phyloP scores from a whole-genome alignment of 1,140 invertebrate genomes.

The Globodera rostochiensis region DNA sequence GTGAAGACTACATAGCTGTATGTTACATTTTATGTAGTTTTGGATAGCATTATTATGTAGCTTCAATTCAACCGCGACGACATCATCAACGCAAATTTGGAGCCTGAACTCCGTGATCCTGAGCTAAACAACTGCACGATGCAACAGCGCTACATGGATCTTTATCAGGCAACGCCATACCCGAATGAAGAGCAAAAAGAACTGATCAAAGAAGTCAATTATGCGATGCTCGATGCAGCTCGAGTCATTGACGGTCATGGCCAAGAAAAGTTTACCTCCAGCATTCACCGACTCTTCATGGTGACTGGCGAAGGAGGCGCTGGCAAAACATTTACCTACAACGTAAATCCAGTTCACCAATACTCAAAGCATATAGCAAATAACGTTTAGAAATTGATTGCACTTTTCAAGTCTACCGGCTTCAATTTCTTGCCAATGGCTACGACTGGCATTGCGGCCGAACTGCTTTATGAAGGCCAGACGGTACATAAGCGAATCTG shows the following conservation, averaged over 20 bases:
- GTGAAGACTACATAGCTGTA: neutral
- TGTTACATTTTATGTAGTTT: neutral
- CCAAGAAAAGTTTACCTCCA: neutral
- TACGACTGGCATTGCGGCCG: neutral
- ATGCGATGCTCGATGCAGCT: neutral
- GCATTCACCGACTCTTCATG: neutral
- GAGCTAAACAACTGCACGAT: neutral
- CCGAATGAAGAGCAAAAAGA: conserved; percentile 9
- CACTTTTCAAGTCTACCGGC: neutral
- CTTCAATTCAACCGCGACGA: neutral
- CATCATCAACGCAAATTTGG: neutral
- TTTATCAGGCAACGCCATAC: neutral
- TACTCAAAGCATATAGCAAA: no score
- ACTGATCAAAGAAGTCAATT: neutral
- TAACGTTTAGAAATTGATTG: neutral
- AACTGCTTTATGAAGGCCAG: neutral
- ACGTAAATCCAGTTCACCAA: neutral
- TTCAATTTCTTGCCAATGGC: neutral
- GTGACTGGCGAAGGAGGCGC: conserved; percentile 5
- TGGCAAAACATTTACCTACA: conserved; percentile 15
- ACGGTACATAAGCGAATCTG: neutral
- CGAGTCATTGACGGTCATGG: neutral
- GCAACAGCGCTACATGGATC: neutral
- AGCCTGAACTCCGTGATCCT: neutral
- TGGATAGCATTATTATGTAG: neutral